Evolutionary conservation across 1,140 invertebrate species (phyloP).

Genomic region (Lepeophtheirus salmonis): DNA sequence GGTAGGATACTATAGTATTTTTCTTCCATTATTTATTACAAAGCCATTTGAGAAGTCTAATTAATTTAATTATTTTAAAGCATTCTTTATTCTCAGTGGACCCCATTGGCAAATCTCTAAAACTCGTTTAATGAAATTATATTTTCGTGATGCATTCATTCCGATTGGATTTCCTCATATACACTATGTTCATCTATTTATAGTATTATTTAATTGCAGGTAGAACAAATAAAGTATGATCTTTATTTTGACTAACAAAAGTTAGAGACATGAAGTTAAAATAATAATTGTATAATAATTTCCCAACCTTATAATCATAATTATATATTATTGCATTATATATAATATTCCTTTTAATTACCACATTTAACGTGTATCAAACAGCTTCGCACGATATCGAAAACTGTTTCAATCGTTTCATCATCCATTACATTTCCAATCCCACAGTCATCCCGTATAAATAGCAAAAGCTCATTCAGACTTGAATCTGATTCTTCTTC

Average conservation of each 20-base stretch:
- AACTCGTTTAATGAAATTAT: neutral
- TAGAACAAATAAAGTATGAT: neutral
- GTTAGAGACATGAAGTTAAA: too few species aligned
- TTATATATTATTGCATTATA: neutral
- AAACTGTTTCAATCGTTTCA: neutral
- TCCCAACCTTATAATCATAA: neutral
- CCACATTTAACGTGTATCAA: conserved; percentile 5
- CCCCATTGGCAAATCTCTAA: too few species aligned
- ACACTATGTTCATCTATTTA: too few species aligned
- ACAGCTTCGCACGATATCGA: conserved; percentile 1
- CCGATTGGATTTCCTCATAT: neutral
- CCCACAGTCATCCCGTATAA: conserved; percentile 6
- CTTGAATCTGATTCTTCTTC: neutral
- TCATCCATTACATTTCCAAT: conserved; percentile 1
- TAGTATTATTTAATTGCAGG: neutral
- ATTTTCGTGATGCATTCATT: neutral
- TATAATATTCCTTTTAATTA: too few species aligned
- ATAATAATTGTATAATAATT: too few species aligned
- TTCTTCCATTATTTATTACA: too few species aligned
- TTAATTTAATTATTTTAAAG: too few species aligned
- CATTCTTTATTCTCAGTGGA: too few species aligned
- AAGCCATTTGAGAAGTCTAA: too few species aligned
- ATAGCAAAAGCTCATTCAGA: neutral
- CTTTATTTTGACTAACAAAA: too few species aligned
- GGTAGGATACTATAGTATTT: too few species aligned